Evolutionary conservation across 1,140 invertebrate genomes (phyloP), one percentile per base, ranked within the genome.

Genomic region (Drosophila sp.): DNA sequence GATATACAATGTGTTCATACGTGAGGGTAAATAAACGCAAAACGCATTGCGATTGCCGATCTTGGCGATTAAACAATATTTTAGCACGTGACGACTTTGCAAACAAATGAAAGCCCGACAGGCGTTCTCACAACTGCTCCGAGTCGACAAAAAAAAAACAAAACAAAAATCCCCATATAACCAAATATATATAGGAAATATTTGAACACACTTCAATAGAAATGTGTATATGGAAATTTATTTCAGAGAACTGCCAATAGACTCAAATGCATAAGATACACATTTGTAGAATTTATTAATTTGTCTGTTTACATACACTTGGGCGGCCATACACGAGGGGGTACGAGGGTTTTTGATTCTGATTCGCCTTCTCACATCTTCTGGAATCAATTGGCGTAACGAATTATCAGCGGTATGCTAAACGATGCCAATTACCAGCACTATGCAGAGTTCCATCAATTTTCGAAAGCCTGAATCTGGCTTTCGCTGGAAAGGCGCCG

Each of bases 341-440:
- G 58, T 35, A 30, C 8, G 35, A 38, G 35, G 35, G 35, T 65
- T 47, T 68, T 60, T 68, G 47, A 65, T 60, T 25, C 68, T 32
- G 63, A 61, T 63, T 55, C 11, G 58, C 38, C 25, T 56, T 66
- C 40, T 66, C 50, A 60, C 57, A 60, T 66, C 55, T 72, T 3
- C 10, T 30, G 5, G 40, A 56, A 44, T 79, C 72, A 83, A 87
- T 86, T 87, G 84, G 62, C 44, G 35, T 60, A 56, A 56, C 72
- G 76, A 83, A 89, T 87, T 87, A 89, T 79, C 79, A 62, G 30
- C 33, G 44, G 40, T 61, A 64, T 67, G 74, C 79, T 83, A 87
- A 87, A 69, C 40, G 84, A 89, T 69, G 62, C 58, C 72, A 87
- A 86, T 83, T 80, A 79, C 56, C 27, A 33, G 1, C 4, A 33